Evolutionary conservation across 2,797 vertebrate species (phyloP).

Genomic region (Pipistrellus nathusii): DNA sequence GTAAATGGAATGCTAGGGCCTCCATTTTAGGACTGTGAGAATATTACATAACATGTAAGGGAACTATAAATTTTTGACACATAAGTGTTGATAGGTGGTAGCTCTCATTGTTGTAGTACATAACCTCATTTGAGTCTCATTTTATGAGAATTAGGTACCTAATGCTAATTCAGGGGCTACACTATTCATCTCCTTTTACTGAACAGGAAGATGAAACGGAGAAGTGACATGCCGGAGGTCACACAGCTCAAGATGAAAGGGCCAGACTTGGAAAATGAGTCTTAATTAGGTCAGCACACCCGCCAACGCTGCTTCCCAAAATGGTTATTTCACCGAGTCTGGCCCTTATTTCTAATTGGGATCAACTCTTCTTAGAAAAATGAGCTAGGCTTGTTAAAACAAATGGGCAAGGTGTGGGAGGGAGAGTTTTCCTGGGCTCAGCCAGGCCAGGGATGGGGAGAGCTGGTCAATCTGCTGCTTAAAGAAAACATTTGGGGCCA

Average conservation of each 20-base stretch:
- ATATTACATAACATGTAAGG: neutral
- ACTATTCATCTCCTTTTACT: slow-evolving; percentile 20
- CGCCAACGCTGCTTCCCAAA: neutral
- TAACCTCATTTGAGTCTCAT: slow-evolving; percentile 25
- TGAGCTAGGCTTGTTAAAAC: neutral
- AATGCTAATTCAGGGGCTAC: neutral
- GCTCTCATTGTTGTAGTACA: neutral
- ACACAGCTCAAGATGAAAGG: slow-evolving; percentile 49
- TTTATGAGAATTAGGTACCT: neutral
- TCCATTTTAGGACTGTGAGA: neutral
- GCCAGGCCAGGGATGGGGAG: neutral
- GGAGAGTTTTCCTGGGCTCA: neutral
- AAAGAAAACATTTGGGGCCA: neutral
- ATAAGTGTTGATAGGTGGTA: neutral
- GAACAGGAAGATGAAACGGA: slow-evolving; percentile 25
- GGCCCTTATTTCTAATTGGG: neutral
- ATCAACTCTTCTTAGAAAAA: neutral
- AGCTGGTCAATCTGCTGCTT: neutral
- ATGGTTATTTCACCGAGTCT: neutral
- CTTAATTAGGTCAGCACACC: neutral
- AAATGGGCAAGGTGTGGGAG: neutral
- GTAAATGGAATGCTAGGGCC: neutral
- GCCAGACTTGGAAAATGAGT: slow-evolving; percentile 12
- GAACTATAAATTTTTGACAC: neutral
- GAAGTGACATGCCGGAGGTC: neutral